A percentile compares a stretch with the other conserved stretches of the same genome.
phyloP scores from a whole-genome alignment of 2,113 vertebrate genomes.

The Mungos mungo region DNA sequence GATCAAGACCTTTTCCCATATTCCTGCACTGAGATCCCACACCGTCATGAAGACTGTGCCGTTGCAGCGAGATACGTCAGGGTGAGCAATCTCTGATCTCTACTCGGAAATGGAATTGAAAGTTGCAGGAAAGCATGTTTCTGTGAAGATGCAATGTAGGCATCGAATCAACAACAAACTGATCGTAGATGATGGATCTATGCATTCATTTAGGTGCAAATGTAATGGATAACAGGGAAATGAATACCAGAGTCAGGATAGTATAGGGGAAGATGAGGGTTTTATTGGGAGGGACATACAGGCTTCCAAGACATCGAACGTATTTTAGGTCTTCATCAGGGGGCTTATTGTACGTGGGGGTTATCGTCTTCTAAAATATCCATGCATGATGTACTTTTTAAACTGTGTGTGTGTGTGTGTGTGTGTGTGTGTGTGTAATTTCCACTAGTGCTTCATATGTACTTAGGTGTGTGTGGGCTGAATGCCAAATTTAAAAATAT shows the following conservation, averaged over 20 bases:
- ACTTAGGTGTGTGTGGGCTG: no score
- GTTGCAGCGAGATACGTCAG: background rate
- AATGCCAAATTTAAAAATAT: background rate
- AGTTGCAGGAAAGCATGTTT: background rate
- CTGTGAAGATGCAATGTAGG: background rate
- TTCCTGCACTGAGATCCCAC: background rate
- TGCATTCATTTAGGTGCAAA: background rate
- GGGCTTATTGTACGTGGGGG: fast-evolving
- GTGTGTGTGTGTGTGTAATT: background rate
- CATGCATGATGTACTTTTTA: background rate
- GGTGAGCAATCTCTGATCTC: background rate
- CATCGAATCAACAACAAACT: background rate
- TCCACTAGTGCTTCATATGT: background rate
- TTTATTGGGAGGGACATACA: background rate
- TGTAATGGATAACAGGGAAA: background rate
- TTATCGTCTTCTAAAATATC: background rate
- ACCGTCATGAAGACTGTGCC: background rate
- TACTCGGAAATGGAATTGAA: background rate
- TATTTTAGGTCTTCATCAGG: background rate
- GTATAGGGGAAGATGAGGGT: background rate
- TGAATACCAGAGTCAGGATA: background rate
- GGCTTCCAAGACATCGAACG: background rate
- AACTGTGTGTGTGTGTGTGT: background rate
- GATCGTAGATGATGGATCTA: background rate
- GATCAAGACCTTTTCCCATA: background rate